Conservation (phyloP, 2,113 vertebrate species). For the Leucosticte australis region DNA sequence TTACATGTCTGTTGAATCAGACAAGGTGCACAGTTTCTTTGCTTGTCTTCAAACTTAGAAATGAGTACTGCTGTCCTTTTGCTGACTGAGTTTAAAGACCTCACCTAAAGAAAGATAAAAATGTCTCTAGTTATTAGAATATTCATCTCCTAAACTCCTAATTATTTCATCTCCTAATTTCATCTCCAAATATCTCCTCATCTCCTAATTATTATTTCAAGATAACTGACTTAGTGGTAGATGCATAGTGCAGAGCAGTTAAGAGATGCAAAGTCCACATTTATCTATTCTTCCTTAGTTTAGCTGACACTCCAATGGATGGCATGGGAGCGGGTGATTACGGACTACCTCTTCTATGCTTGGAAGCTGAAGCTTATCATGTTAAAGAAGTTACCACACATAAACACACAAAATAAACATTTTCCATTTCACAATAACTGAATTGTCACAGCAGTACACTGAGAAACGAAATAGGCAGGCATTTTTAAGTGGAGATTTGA, state of each 20-base stretch:
- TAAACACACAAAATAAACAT: background rate
- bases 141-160: background rate
- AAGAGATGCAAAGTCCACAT: background rate
- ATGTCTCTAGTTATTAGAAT: background rate
- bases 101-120: background rate
- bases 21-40: background rate
- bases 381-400: background rate
- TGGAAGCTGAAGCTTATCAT: background rate
- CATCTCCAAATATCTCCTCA: background rate
- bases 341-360: background rate
- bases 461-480: background rate
- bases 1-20: background rate
- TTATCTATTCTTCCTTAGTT: background rate
- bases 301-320: background rate
- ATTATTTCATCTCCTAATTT: background rate
- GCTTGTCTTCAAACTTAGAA: background rate
- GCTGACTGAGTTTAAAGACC: background rate
- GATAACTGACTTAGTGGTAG: background rate
- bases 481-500: background rate
- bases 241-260: background rate
- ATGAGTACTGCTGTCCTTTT: background rate
- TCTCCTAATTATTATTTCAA: background rate
- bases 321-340: background rate
- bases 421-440: background rate
- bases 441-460: background rate